phyloP scores from a whole-genome alignment of 2,797 vertebrate species.

The Trichosurus vulpecula region DNA sequence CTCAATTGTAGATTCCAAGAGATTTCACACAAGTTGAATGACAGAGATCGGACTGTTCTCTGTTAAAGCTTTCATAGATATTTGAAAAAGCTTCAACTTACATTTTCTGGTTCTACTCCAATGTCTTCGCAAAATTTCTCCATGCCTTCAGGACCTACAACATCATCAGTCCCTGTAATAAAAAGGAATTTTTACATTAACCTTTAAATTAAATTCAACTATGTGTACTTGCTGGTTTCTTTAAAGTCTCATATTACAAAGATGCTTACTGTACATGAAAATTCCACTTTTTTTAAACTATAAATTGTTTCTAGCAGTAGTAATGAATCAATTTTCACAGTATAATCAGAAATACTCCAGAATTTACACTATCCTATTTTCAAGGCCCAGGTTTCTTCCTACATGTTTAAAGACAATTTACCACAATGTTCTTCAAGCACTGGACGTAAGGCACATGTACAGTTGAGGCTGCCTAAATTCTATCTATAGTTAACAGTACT shows the following conservation, averaged over 20 bases:
- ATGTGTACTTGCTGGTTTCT: neutral
- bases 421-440: neutral
- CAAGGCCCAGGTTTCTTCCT: constrained; percentile 9
- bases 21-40: neutral
- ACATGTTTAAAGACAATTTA: constrained; percentile 27
- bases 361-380: constrained; percentile 26
- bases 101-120: constrained; percentile 99
- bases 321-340: constrained; percentile 27
- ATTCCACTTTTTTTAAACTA: neutral
- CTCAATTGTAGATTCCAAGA: neutral
- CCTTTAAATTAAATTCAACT: constrained; percentile 55
- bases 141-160: constrained; percentile 99
- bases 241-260: neutral
- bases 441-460: neutral
- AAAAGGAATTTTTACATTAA: constrained; percentile 57
- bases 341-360: neutral
- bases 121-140: constrained; percentile 99
- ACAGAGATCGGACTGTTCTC: neutral
- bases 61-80: neutral
- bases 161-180: constrained; percentile 92
- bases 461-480: constrained; percentile 28
- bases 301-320: constrained; percentile 14
- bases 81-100: constrained; percentile 82
- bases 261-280: constrained; percentile 4
- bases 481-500: neutral